Evolutionary conservation across 2,888 invertebrate genomes (phyloP).

Genomic region (Laothoe populi): DNA sequence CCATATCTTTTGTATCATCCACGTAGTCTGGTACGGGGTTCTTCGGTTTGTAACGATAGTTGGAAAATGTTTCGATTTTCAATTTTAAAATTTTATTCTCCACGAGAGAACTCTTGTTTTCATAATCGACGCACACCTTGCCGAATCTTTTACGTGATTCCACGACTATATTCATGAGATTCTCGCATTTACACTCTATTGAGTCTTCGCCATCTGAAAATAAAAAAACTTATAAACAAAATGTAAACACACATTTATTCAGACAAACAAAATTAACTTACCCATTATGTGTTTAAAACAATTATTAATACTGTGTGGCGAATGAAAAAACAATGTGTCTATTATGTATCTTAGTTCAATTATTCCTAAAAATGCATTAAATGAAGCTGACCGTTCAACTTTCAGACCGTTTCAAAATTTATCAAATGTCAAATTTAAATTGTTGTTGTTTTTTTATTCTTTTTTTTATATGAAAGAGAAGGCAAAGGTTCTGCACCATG

Average conservation of each 20-base stretch:
- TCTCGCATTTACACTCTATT: slow-evolving; percentile 68
- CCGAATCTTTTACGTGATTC: slow-evolving; percentile 76
- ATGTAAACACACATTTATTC: neutral
- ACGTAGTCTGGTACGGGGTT: slow-evolving; percentile 45
- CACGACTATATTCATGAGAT: slow-evolving; percentile 73
- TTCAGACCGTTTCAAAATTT: too few relatives aligned
- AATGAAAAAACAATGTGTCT: too few relatives aligned
- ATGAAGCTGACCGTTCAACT: too few relatives aligned
- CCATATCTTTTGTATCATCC: slow-evolving; percentile 55
- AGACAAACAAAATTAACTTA: slow-evolving; percentile 27
- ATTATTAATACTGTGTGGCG: neutral
- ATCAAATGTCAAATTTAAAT: too few relatives aligned
- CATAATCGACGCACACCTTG: slow-evolving; percentile 67
- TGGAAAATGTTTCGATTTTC: slow-evolving; percentile 61
- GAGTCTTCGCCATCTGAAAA: slow-evolving; percentile 54
- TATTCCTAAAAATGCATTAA: too few relatives aligned
- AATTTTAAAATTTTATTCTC: slow-evolving; percentile 69
- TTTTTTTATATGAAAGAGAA: too few relatives aligned
- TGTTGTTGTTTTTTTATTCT: too few relatives aligned
- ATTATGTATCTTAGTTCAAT: neutral
- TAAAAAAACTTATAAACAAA: neutral
- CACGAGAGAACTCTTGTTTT: slow-evolving; percentile 60
- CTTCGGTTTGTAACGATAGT: slow-evolving; percentile 62
- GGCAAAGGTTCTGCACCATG: too few relatives aligned
- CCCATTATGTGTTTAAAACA: slow-evolving; percentile 29